Base-by-base conservation (phyloP, 1,140 invertebrate genomes). In the Drosophila miranda region DNA sequence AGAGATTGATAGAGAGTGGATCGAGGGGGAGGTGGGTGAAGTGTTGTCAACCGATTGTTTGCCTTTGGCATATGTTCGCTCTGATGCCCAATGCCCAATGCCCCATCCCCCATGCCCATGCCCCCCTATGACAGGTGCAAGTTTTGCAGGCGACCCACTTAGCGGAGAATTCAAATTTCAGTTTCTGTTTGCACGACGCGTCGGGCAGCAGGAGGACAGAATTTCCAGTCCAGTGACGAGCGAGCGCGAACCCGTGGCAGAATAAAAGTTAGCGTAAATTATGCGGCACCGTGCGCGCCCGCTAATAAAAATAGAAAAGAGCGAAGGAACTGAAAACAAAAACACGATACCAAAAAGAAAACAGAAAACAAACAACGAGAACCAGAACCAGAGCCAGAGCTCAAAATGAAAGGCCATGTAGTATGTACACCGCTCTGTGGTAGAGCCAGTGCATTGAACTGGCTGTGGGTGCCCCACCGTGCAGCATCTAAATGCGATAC, bases 231-330 rank as follows among this genome's bases (percentile, higher is more conserved):
- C 66, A 58, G 55, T 52, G 55, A 26, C 57, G 34, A 26, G 45
- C 50, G 23, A 63, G 55, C 55, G 59, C 50, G 19, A 19, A 42
- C 42, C 41, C 21, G 14, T 43, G 45, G 46, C 51, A 46, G 63
- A 78, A 59, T 60, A 54, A 79, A 76, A 81, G 63, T 84, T 76
- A 58, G 81, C 80, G 51, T 69, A 79, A 83, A 84, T 84, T 84
- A 83, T 78, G 79, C 75, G 54, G 26, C 74, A 76, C 48, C 63
- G 68, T 58, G 75, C 63, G 58, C 56, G 51, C 26, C 14, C 62
- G 9, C 60, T 38, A 64, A 50, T 41, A 49, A 72, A 76, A 82
- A 60, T 50, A 57, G 78, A 58, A 45, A 63, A 44, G 38, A 53
- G 26, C 44, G 19, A 45, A 58, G 8, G 13, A 26, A 14, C 56